Evolutionary conservation across 2,113 vertebrate genomes (phyloP).

Genomic region (Psephotus haematonotus): DNA sequence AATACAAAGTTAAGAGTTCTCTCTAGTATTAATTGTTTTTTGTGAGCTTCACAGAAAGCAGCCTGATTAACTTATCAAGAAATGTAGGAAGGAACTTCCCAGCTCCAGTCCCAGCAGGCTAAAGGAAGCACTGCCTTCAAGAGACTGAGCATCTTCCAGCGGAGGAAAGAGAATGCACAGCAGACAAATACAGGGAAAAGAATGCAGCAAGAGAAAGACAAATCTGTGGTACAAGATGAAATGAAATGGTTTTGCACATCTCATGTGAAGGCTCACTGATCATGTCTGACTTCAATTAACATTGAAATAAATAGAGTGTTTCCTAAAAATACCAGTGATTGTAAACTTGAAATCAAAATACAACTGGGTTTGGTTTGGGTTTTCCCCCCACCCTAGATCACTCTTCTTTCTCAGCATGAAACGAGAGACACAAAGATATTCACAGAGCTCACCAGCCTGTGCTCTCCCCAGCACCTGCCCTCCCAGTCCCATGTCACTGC

Average conservation of each 20-base stretch:
- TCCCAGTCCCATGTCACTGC: neutral
- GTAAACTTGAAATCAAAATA: neutral
- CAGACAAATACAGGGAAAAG: rapidly evolving
- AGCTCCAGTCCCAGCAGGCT: neutral
- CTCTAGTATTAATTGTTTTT: neutral
- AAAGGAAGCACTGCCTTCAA: neutral
- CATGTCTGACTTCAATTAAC: neutral
- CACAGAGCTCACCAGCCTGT: neutral
- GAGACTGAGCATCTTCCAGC: neutral
- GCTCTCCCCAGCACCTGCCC: neutral
- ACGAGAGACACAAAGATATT: neutral
- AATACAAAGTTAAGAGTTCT: neutral
- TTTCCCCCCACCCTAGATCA: neutral
- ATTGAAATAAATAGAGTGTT: neutral
- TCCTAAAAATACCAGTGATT: neutral
- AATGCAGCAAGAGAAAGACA: neutral
- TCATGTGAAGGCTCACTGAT: neutral
- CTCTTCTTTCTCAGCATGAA: neutral
- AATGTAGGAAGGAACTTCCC: neutral
- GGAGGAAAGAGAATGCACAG: neutral
- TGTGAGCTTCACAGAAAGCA: neutral
- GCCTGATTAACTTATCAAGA: neutral
- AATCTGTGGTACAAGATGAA: neutral
- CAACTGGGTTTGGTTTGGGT: rapidly evolving
- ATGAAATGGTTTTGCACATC: neutral